Evolutionary conservation across 2,113 vertebrate species (phyloP).

Genomic region (Actenoides hombroni): DNA sequence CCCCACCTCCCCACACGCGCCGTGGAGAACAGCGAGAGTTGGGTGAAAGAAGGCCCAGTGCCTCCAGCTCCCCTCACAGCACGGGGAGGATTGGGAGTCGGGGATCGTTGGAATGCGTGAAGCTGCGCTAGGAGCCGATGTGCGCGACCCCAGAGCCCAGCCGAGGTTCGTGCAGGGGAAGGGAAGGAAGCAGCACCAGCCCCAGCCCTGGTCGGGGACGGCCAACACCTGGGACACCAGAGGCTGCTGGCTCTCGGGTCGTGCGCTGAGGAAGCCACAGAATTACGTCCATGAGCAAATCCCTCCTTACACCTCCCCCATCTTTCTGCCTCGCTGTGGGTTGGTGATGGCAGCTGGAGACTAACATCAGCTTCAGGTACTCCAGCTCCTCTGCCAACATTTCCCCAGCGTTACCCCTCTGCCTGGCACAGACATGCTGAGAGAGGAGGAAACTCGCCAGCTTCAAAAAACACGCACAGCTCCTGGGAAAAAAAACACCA

Average conservation of each 20-base stretch:
- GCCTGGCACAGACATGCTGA: not conserved
- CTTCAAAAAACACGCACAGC: not conserved
- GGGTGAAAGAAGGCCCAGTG: not conserved
- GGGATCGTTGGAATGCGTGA: not conserved
- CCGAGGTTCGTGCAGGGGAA: not conserved
- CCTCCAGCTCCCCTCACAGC: not conserved
- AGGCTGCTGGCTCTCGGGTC: not conserved
- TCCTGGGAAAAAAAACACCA: not conserved
- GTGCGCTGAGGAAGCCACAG: not conserved
- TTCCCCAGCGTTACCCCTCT: not conserved
- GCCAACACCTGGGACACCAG: not conserved
- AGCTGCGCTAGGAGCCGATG: not conserved
- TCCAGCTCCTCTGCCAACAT: not conserved
- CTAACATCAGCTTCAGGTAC: not conserved
- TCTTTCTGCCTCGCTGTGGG: not conserved
- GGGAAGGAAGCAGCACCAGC: not conserved
- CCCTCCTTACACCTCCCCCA: not conserved
- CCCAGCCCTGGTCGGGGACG: not conserved
- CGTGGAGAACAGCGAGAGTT: fast-evolving
- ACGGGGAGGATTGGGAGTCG: not conserved
- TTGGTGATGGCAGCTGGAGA: not conserved
- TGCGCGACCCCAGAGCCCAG: not conserved
- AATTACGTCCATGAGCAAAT: not conserved
- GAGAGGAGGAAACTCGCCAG: not conserved
- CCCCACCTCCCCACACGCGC: not conserved